Base-by-base conservation (phyloP, 2,888 invertebrate genomes). In the Fissipunctia ypsillon region DNA sequence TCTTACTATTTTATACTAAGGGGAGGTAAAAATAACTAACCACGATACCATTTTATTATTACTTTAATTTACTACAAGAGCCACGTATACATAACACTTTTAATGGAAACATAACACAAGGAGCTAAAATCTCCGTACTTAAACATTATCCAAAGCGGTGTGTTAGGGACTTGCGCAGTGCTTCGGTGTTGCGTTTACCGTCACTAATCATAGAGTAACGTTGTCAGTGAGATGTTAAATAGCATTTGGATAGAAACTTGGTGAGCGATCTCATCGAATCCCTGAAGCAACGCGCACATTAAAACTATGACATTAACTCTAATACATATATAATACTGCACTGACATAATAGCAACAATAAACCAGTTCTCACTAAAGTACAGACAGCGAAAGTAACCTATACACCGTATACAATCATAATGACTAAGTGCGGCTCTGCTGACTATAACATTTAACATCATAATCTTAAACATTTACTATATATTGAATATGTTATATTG, bases 61-160 rank as follows among this genome's bases (percentile, higher is more conserved):
- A 72, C 50, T 86, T 86, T 86, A 71, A 81, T 73, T 76, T 73
- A 70, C 86, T 85, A 85, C 85, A 73, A 77, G 86, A 86, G 84
- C 82, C 86, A 80, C 84, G 72, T 81, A 84, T 80, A 84, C 73
- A 82, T 85, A 68, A 73, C 77, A 59, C 56, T 71, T 68, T 60
- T 76, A 66, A 72, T 77, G 22, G 28, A 75, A 83, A 85, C 71
- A 76, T 28, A 85, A 66, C 54, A 80, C 22, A n/a, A 16, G 54
- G 28, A 63, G 54, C 41, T 35, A 48, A 54, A 22, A 50, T 52
- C 28, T 71, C 57, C 41, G 25, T 63, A 54, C 41, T 69, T 56
- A 56, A 67, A 84, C 45, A 64, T 73, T 71, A 59, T 65, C 59
- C 35, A 54, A 68, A 57, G 31, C 73, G 50, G 35, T 71, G 57